Evolutionary conservation across 2,888 invertebrate species (phyloP).

Genomic region (Stenichneumon culpator): DNA sequence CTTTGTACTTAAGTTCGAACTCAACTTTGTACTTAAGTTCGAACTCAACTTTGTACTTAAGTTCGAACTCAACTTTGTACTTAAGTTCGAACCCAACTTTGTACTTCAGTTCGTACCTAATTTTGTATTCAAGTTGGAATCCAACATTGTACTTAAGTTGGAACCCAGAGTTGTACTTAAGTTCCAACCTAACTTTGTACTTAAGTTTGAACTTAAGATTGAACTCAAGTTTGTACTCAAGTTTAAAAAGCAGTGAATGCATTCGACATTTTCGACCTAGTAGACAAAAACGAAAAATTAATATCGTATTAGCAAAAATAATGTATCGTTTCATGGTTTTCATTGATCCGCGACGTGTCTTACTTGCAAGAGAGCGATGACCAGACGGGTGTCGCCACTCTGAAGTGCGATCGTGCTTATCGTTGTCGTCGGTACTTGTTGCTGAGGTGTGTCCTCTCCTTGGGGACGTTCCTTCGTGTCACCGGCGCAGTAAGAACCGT

Average conservation of each 20-base stretch:
- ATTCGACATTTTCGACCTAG: neutral
- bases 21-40: no score
- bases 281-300: neutral
- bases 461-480: constrained; percentile 75
- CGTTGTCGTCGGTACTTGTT: constrained; percentile 88
- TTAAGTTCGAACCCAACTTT: no score
- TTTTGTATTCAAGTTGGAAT: no score
- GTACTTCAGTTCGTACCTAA: no score
- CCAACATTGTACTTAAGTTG: no score
- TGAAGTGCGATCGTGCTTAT: constrained; percentile 96
- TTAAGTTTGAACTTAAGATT: neutral
- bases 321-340: neutral
- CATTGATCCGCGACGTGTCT: constrained; percentile 78
- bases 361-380: constrained; percentile 96
- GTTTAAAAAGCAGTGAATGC: neutral
- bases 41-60: no score
- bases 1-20: no score
- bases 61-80: no score
- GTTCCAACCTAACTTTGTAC: neutral
- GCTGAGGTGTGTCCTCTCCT: constrained; percentile 67
- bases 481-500: constrained; percentile 58
- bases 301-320: neutral
- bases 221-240: neutral
- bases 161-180: neutral
- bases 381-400: constrained; percentile 94